Base-by-base conservation (phyloP, 1,140 invertebrate species). In the Tetramorium simillimum region DNA sequence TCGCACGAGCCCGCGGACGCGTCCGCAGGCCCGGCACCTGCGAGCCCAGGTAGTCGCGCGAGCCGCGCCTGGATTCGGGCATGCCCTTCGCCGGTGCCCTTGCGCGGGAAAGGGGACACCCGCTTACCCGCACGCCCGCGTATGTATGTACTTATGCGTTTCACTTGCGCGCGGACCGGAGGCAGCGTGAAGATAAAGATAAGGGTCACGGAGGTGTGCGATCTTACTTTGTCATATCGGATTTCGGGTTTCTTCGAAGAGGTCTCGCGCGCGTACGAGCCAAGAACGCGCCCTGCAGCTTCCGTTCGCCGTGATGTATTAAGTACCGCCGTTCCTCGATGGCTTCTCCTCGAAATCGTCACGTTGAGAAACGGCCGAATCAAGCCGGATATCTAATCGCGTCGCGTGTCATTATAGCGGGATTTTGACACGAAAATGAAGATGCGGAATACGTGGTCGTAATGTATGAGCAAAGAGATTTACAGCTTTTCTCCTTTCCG, bases 1-100 rank as follows among this genome's bases (percentile, higher is more conserved):
- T 92, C 93, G 92, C 92, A 91, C 90, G 89, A 86, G 91, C 58
- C 86, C 72, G 33, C 53, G 78, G 28, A 85, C 72, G 84, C 69
- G 82, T 77, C 86, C 69, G 46, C 76, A 49, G 49, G 51, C 53
- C 53, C 63, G 75, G 75, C 90, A 91, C 89, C 85, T 91, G 90
- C 89, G 60, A 78, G 46, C 46, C 51, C 72, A 81, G 85, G 58
- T 91, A 90, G 88, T 82, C 81, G 51, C 24, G 24, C 49, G 21
- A 75, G 37, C 78, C 37, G 63, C 60, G 75, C 18, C 40, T 5
- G 73, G 62, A 40, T 6, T 33, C 40, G n/a, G 12, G 60, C 33
- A 77, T 77, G 62, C 81, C 70, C 58, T 33, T 28, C 28, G 40
- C 37, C n/a, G 80, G 65, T 16, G 65, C 21, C 70, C 28, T 24